Conservation (phyloP, 2,888 invertebrate genomes). For the Aleiodes leptofemur region DNA sequence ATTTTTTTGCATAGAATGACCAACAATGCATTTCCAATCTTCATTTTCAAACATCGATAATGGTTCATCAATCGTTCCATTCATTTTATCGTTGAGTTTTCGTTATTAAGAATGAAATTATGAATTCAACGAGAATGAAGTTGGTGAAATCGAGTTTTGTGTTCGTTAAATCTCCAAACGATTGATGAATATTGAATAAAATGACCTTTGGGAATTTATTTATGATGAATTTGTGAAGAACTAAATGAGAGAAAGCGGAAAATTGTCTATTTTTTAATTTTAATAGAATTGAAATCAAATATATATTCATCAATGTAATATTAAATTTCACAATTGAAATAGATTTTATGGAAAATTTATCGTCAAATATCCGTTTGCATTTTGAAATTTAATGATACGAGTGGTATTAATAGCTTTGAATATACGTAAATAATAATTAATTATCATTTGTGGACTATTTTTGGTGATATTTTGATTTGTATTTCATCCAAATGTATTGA, state of each 20-base stretch:
- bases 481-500: background rate
- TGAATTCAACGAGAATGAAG: background rate
- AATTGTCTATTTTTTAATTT: no score
- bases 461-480: conserved; percentile 15
- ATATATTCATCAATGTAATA: no score
- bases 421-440: conserved; percentile 9
- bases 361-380: conserved; percentile 6
- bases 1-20: no score
- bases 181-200: conserved; percentile 13
- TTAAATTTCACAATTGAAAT: conserved; percentile 4
- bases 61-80: conserved; percentile 2
- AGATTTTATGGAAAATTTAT: background rate
- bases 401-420: conserved; percentile 5
- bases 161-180: conserved; percentile 1
- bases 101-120: conserved; percentile 8
- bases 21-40: background rate
- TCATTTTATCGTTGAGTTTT: background rate
- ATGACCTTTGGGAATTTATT: background rate
- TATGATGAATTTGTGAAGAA: background rate
- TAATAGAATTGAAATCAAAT: no score
- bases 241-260: no score
- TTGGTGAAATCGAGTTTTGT: no score
- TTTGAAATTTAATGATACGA: background rate
- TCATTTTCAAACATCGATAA: background rate
- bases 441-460: conserved; percentile 5